phyloP scores from a whole-genome alignment of 2,888 invertebrate species.

The Cephonodes hylas region DNA sequence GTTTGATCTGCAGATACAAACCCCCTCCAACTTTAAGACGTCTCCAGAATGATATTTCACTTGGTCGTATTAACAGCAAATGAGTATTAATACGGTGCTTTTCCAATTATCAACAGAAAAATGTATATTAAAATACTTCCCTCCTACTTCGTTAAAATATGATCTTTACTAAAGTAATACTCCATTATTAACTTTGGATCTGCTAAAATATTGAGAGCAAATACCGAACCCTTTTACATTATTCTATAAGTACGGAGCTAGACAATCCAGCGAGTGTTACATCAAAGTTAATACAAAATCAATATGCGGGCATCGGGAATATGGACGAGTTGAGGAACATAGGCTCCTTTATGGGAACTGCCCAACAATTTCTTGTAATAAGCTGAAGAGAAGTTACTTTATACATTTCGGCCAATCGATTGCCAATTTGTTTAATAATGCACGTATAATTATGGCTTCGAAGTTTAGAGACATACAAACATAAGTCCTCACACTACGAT shows the following conservation, averaged over 20 bases:
- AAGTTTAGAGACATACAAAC: too few relatives aligned
- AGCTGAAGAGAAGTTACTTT: background rate
- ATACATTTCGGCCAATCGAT: too few relatives aligned
- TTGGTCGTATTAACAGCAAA: too few relatives aligned
- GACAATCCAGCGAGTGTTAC: slow-evolving; percentile 3
- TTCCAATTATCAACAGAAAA: background rate
- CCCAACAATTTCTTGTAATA: background rate
- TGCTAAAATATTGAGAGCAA: background rate
- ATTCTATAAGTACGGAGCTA: background rate
- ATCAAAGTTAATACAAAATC: slow-evolving; percentile 13
- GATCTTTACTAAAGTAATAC: background rate
- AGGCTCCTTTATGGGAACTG: slow-evolving; percentile 4
- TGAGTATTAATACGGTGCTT: background rate
- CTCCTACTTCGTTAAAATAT: background rate
- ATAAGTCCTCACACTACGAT: too few relatives aligned
- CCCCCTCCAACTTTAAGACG: too few relatives aligned
- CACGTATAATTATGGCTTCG: too few relatives aligned
- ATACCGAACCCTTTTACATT: background rate
- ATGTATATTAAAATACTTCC: background rate
- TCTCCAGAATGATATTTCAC: too few relatives aligned
- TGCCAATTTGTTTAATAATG: too few relatives aligned
- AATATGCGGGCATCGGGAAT: slow-evolving; percentile 1
- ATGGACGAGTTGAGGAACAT: slow-evolving; percentile 4
- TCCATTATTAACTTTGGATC: background rate
- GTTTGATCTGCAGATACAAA: too few relatives aligned